A percentile compares a stretch with the other conserved stretches of the same genome.
Evolutionary conservation across 2,888 invertebrate species (phyloP).

Genomic region (Eumerus sabulonum): DNA sequence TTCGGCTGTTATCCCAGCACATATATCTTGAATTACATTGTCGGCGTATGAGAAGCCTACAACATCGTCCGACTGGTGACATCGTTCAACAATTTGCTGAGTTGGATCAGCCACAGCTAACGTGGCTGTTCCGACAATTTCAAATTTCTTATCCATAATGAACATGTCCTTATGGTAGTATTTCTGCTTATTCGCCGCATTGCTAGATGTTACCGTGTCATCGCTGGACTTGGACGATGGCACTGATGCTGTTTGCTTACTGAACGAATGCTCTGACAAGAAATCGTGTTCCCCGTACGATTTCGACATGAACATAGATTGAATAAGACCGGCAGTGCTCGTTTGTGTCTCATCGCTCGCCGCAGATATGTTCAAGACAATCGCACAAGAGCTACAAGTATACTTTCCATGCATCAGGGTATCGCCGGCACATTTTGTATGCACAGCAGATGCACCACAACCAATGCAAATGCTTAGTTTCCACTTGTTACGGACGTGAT

Average conservation of each 20-base stretch:
- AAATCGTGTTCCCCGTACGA: conserved; percentile 20
- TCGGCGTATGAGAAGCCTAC: conserved; percentile 2
- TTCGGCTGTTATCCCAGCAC: conserved; percentile 33
- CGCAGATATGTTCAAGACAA: conserved; percentile 18
- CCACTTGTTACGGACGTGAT: conserved; percentile 71
- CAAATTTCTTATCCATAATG: conserved; percentile 8
- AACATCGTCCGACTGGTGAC: conserved; percentile 1
- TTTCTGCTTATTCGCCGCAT: not conserved
- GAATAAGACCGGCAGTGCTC: not conserved
- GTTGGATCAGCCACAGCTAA: conserved; percentile 1
- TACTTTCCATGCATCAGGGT: conserved; percentile 29
- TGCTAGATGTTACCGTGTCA: not conserved
- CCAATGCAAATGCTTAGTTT: conserved; percentile 42
- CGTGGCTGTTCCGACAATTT: conserved; percentile 26
- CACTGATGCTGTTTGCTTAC: not conserved
- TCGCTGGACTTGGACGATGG: not conserved
- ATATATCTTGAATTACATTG: conserved; percentile 14
- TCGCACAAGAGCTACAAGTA: conserved; percentile 38
- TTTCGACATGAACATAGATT: conserved; percentile 51
- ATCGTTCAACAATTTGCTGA: not conserved
- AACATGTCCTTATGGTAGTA: conserved; percentile 24
- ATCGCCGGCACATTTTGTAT: conserved; percentile 34
- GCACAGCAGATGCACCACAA: conserved; percentile 51
- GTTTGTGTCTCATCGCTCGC: conserved; percentile 10
- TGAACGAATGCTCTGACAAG: not conserved